Base-by-base conservation (phyloP, 2,797 vertebrate species). In the Chelon auratus region DNA sequence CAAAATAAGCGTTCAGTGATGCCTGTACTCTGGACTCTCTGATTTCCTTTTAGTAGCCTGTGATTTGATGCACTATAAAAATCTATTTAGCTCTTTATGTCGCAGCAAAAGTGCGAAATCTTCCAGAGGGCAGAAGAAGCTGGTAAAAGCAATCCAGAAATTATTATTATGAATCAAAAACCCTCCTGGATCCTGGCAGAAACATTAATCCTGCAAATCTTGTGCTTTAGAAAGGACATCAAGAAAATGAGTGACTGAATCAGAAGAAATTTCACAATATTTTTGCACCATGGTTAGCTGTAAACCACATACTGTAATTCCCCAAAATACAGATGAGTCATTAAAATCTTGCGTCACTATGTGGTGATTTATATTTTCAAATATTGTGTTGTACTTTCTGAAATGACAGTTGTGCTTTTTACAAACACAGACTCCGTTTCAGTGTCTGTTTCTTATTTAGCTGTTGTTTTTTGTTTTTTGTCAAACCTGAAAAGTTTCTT, bases 51-150 rank as follows among this genome's bases (percentile, higher is more conserved):
- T 66, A 66, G 76, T 79, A 50, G 75, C 58, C 77, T 75, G 62
- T 73, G 54, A 86, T 88, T 84, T 84, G 70, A 73, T 72, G 55
- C 65, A 68, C 86, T 83, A 65, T 62, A 58, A 56, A 65, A 79
- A 65, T 75, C 51, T 78, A 47, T 47, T 64, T 60, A 61, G 45
- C 53, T 70, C 74, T 68, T 59, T 18, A 71, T 60, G 65, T 33
- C 30, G 30, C 30, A 6, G 30, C 30, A 8, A 45, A 45, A n/a
- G 17, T 43, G 14, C 37, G 60, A 79, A 60, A 79, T 22, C 37
- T 52, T 4, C 50, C 24, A 40, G 26, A 64, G 33, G 52, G 60
- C 42, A 1, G 37, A 50, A 36, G 0, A 56, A 36, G 65, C 53
- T 58, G 9, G 0, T 0, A 15, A 69, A 65, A 65, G 26, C 12